Evolutionary conservation across 2,888 invertebrate species (phyloP).

Genomic region (Macaria liturata): DNA sequence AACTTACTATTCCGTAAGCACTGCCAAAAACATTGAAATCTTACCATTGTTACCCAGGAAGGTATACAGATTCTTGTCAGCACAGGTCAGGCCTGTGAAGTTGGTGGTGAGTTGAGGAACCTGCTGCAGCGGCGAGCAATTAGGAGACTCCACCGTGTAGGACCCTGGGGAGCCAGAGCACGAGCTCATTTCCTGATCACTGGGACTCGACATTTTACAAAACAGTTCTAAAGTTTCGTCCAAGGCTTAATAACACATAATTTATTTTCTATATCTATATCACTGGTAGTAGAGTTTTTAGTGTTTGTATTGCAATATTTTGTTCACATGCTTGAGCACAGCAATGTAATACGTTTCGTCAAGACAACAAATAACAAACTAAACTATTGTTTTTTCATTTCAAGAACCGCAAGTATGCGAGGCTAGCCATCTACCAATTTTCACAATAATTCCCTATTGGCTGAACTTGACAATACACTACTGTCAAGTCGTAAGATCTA

Average conservation of each 20-base stretch:
- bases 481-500: too few species aligned
- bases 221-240: slow-evolving; percentile 1
- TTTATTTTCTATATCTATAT: too few species aligned
- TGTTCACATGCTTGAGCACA: too few species aligned
- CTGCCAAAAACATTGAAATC: slow-evolving; percentile 12
- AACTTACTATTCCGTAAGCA: not conserved
- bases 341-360: too few species aligned
- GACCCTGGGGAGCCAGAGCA: slow-evolving; percentile 60
- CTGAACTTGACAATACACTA: too few species aligned
- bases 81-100: slow-evolving; percentile 58
- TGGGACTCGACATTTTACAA: slow-evolving; percentile 41
- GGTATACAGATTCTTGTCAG: slow-evolving; percentile 39
- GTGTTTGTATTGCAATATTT: not conserved
- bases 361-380: too few species aligned
- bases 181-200: slow-evolving; percentile 66
- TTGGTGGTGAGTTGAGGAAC: slow-evolving; percentile 62
- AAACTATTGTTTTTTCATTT: too few species aligned
- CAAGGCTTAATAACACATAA: not conserved
- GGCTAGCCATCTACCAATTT: too few species aligned
- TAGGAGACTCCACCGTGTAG: slow-evolving; percentile 53
- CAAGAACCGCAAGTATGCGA: too few species aligned
- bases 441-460: too few species aligned
- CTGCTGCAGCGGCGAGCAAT: slow-evolving; percentile 67
- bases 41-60: slow-evolving; percentile 38
- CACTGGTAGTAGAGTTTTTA: not conserved